A percentile compares a stretch with the other conserved stretches of the same genome.
phyloP scores from a whole-genome alignment of 2,888 invertebrate species.

The Ernsta delagoae region DNA sequence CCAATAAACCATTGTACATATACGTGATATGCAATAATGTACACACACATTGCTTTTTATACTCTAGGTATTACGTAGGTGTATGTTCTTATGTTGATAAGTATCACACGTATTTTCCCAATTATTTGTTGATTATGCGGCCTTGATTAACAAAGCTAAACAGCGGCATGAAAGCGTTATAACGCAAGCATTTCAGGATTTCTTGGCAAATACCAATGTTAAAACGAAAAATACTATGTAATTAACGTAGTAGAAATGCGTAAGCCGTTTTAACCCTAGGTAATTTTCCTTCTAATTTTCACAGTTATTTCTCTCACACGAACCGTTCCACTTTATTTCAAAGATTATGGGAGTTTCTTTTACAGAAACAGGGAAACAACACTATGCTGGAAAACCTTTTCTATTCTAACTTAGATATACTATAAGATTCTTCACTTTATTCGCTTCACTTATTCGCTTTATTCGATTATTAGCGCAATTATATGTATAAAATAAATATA shows the following conservation, averaged over 20 bases:
- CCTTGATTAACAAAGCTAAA: constrained; percentile 15
- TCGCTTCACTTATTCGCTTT: no score
- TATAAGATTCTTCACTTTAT: no score
- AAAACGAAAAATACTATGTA: constrained; percentile 21
- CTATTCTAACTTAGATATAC: no score
- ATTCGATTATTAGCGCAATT: no score
- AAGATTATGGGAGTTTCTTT: constrained; percentile 21
- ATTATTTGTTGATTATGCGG: constrained; percentile 12
- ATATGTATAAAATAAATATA: no score
- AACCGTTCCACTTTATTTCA: constrained; percentile 22
- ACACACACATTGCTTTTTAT: no score
- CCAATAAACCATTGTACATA: no score
- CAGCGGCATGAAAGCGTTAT: constrained; percentile 15
- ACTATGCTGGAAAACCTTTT: constrained; percentile 9
- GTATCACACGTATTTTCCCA: background rate
- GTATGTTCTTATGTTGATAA: background rate
- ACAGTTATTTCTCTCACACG: constrained; percentile 25
- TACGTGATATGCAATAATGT: no score
- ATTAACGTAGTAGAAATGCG: constrained; percentile 31
- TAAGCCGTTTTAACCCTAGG: constrained; percentile 30
- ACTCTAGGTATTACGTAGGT: no score
- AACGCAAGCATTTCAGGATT: constrained; percentile 9
- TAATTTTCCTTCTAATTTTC: constrained; percentile 31
- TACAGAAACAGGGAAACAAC: constrained; percentile 23
- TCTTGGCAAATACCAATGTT: constrained; percentile 25